phyloP scores from a whole-genome alignment of 2,888 invertebrate species.

The Phyllotreta cruciferae region DNA sequence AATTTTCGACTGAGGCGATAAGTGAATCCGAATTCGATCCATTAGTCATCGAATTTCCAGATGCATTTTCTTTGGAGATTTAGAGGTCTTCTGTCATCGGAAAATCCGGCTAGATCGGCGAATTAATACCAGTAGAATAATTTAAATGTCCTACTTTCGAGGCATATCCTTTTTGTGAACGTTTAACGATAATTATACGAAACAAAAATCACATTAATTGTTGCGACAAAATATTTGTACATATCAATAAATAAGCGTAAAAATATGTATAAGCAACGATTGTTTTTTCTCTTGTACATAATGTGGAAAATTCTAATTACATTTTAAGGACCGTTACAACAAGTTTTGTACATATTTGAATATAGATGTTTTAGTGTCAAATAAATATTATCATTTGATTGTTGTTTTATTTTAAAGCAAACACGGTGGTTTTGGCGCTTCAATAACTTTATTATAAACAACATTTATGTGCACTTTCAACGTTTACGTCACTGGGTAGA shows the following conservation, averaged over 20 bases:
- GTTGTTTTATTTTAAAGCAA: slow-evolving; percentile 17
- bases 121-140: no score
- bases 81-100: slow-evolving; percentile 8
- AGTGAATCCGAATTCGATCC: slow-evolving; percentile 11
- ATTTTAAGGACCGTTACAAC: slow-evolving; percentile 41
- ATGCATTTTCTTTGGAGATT: slow-evolving; percentile 6
- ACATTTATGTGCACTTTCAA: no score
- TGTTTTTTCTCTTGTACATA: slow-evolving; percentile 44
- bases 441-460: neutral
- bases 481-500: no score
- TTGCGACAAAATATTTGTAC: slow-evolving; percentile 44
- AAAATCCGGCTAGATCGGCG: slow-evolving; percentile 6
- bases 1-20: neutral
- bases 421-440: neutral
- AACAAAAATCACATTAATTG: slow-evolving; percentile 11
- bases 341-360: slow-evolving; percentile 49
- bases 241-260: slow-evolving; percentile 42
- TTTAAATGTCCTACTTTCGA: slow-evolving; percentile 1
- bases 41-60: slow-evolving; percentile 14
- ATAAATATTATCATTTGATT: slow-evolving; percentile 37
- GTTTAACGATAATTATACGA: slow-evolving; percentile 22
- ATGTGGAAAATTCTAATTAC: slow-evolving; percentile 40
- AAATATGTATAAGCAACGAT: slow-evolving; percentile 42
- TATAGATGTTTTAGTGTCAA: slow-evolving; percentile 47
- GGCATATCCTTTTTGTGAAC: slow-evolving; percentile 22